phyloP scores from a whole-genome alignment of 1,140 invertebrate species.

The Cotesia chilonis region DNA sequence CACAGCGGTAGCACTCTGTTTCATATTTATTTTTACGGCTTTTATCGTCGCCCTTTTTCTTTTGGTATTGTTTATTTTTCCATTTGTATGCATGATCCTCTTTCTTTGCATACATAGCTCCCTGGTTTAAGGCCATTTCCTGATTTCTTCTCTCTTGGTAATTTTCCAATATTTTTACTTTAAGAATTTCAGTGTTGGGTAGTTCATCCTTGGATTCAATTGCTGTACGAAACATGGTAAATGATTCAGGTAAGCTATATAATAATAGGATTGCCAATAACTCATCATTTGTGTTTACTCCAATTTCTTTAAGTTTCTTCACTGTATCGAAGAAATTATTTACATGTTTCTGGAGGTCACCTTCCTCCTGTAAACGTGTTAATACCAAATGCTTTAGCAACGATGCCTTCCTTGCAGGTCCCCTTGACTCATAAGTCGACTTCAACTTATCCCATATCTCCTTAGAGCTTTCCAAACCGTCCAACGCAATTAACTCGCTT shows the following conservation, averaged over 20 bases:
- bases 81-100: neutral
- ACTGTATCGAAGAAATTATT: constrained; percentile 33
- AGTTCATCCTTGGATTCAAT: constrained; percentile 39
- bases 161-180: constrained; percentile 42
- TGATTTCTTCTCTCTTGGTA: constrained; percentile 16
- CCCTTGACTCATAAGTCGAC: constrained; percentile 32
- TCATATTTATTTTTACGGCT: neutral
- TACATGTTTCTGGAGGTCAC: constrained; percentile 24
- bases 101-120: constrained; percentile 26
- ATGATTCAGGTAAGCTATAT: constrained; percentile 34
- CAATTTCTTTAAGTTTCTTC: constrained; percentile 36
- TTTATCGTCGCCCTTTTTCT: no score
- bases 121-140: constrained; percentile 1
- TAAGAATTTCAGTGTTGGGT: constrained; percentile 32
- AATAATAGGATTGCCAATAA: constrained; percentile 37
- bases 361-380: constrained; percentile 25
- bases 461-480: no score
- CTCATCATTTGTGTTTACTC: constrained; percentile 20
- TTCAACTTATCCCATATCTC: constrained; percentile 37
- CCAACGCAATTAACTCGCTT: no score
- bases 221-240: constrained; percentile 34
- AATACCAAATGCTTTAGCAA: constrained; percentile 27
- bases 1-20: no score
- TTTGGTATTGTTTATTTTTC: no score
- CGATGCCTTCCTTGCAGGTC: constrained; percentile 36